Evolutionary conservation across 2,113 vertebrate species (phyloP), one percentile per base, ranked within the genome.

Genomic region (Chaetops frenatus): DNA sequence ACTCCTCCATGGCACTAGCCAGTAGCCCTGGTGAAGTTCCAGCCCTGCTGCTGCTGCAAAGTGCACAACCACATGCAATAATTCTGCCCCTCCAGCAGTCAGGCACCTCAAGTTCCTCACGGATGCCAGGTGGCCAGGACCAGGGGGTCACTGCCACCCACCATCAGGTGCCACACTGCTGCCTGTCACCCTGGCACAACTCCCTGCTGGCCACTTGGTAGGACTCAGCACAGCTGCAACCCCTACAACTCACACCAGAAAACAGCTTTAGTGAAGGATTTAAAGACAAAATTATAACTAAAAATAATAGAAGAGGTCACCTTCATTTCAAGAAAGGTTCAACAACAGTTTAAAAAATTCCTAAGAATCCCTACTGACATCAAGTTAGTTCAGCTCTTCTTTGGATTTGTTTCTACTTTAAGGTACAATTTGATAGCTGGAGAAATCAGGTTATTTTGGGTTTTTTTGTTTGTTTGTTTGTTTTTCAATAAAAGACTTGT

Each of bases 51-150:
- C 47, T 73, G n/a, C 9, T 58, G 82, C 21, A 16, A 29, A 36
- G 36, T 3, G 16, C 3, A 1, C 8, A 79, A 38, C 33, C 40
- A 60, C 2, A 0, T 5, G 12, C 24, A 83, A 21, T 2, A 35
- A 38, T 12, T 6, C 36, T 27, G 18, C 8, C 31, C 3, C 12
- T 77, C 6, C 45, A 62, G n/a, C 6, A 74, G 40, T 0, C 0
- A 19, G n/a, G 50, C 29, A 71, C 1, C 1, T 22, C 1, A 48
- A 72, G 9, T 9, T 44, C 9, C 10, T 25, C 31, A 21, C 0
- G 0, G 25, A 24, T 47, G 18, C 10, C 38, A 58, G 14, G 42
- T 13, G 18, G 38, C 14, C 66, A 88, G 57, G 44, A 76, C 27
- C 4, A 31, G 40, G n/a, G 48, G 90, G 28, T 23, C 27, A 17